Evolutionary conservation across 1,140 invertebrate species (phyloP).

Genomic region (Bombus sylvicola): DNA sequence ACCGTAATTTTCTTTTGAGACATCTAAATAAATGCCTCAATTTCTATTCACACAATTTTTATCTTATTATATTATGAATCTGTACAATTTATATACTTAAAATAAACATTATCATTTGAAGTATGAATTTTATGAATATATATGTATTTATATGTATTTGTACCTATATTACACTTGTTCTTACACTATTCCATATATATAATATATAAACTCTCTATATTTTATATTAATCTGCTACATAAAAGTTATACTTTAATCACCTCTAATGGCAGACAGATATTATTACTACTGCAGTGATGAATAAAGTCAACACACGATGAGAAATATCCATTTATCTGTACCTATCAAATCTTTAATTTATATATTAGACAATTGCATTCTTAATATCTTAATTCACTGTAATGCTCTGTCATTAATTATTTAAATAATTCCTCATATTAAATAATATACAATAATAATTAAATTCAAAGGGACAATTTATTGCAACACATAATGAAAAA

Average conservation of each 20-base stretch:
- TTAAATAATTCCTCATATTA: conserved; percentile 5
- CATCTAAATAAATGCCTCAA: conserved; percentile 6
- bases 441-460: conserved; percentile 5
- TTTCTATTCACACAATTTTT: conserved; percentile 46
- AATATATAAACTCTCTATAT: conserved; percentile 48
- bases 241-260: conserved; percentile 43
- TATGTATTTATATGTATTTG: conserved; percentile 58
- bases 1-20: neutral
- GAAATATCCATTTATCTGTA: conserved; percentile 22
- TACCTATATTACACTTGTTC: conserved; percentile 63
- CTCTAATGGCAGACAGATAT: conserved; percentile 33
- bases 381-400: neutral
- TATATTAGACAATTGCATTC: conserved; percentile 12
- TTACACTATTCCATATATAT: conserved; percentile 46
- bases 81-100: conserved; percentile 50
- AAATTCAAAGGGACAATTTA: neutral
- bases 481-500: conserved; percentile 1
- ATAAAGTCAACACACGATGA: conserved; percentile 19
- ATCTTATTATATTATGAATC: conserved; percentile 20
- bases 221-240: conserved; percentile 52
- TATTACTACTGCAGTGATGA: conserved; percentile 27
- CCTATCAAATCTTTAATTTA: neutral
- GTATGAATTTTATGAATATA: conserved; percentile 58
- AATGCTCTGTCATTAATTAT: neutral
- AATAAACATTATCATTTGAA: conserved; percentile 49